These are phyloP conservation scores for Conomelus anceps DNA, from an alignment of 2,888 invertebrate genomes.

Conservation along the genomic window DNA sequence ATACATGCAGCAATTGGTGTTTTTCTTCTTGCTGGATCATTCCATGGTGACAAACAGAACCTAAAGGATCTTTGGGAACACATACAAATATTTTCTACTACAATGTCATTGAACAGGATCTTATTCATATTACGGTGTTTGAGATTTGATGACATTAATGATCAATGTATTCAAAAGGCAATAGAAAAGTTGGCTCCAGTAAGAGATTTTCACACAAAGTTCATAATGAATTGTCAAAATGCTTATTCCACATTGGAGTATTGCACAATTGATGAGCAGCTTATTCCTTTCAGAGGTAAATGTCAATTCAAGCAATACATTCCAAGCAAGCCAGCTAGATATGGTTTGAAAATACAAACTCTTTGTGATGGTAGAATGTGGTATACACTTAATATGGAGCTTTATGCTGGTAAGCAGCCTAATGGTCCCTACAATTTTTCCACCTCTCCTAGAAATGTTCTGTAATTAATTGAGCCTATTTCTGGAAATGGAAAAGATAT, in stretches of 20 bases:
- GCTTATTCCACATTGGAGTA: background rate
- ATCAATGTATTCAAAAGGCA: background rate
- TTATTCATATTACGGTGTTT: background rate
- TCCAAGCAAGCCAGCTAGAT: constrained; percentile 5
- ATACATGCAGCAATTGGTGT: constrained; percentile 3
- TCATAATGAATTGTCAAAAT: constrained; percentile 4
- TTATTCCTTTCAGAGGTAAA: background rate
- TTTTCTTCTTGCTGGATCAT: background rate
- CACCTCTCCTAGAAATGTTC: background rate
- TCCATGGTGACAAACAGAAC: constrained; percentile 9
- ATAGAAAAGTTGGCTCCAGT: background rate
- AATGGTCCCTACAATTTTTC: background rate
- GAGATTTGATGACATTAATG: constrained; percentile 3
- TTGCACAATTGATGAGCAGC: constrained; percentile 4
- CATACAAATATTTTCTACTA: constrained; percentile 5
- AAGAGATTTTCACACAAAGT: background rate
- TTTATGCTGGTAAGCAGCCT: constrained; percentile 10
- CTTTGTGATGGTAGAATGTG: background rate
- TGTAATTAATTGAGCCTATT: background rate
- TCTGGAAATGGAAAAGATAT: background rate
- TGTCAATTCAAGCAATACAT: background rate
- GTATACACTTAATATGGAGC: background rate
- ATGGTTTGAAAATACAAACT: constrained; percentile 5
- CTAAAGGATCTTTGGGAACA: constrained; percentile 10
- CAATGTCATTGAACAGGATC: constrained; percentile 1